Conservation (phyloP, 2,888 invertebrate species). For the Terebella lapidaria region DNA sequence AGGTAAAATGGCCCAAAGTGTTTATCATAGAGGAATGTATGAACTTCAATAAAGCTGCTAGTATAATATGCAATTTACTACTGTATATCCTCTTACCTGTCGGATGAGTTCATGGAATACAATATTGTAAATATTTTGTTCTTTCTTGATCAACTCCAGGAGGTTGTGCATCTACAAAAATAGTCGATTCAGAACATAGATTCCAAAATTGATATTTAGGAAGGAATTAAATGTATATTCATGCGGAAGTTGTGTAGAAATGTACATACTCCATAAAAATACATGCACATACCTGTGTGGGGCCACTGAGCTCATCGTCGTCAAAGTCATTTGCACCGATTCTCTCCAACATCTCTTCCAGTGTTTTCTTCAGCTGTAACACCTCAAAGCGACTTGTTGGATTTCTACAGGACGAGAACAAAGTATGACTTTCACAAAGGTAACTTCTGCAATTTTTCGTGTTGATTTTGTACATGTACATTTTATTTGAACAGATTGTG, state of each 20-base stretch:
- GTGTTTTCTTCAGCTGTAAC: slow-evolving; percentile 44
- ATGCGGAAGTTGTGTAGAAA: too few species aligned
- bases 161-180: slow-evolving; percentile 49
- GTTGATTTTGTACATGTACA: too few species aligned
- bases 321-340: slow-evolving; percentile 45
- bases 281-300: slow-evolving; percentile 43
- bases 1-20: too few species aligned
- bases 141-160: slow-evolving; percentile 51
- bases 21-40: too few species aligned
- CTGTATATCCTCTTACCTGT: slow-evolving; percentile 38
- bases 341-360: slow-evolving; percentile 47
- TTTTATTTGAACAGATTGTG: too few species aligned
- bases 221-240: neutral
- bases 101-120: slow-evolving; percentile 53
- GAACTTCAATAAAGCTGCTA: too few species aligned
- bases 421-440: too few species aligned
- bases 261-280: neutral
- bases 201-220: neutral
- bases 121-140: slow-evolving; percentile 53
- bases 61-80: too few species aligned
- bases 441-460: too few species aligned
- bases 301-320: slow-evolving; percentile 41
- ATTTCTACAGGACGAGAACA: slow-evolving; percentile 35
- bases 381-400: slow-evolving; percentile 50
- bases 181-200: neutral